These are phyloP conservation scores for Cryptocephalus moraei DNA, from an alignment of 2,888 invertebrate genomes.

Conservation along the genomic window DNA sequence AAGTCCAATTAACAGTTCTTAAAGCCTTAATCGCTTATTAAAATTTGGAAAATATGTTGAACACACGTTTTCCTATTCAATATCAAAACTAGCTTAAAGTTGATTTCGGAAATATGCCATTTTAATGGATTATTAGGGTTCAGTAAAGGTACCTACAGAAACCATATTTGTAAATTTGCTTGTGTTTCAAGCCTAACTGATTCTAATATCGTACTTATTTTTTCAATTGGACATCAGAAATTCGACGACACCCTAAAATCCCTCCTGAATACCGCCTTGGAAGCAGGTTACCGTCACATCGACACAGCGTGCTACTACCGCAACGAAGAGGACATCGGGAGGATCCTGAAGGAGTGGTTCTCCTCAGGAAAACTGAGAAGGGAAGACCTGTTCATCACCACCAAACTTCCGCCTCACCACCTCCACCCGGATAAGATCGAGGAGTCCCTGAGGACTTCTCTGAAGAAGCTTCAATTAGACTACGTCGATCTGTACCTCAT, in stretches of 20 bases:
- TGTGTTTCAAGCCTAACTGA: too few species aligned
- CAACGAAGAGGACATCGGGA: conserved; percentile 68
- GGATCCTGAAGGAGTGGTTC: conserved; percentile 61
- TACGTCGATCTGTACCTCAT: conserved; percentile 25
- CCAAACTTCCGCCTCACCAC: conserved; percentile 60
- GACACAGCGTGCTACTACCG: conserved; percentile 72
- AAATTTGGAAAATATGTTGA: too few species aligned
- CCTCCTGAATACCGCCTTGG: conserved; percentile 60
- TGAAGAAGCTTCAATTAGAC: conserved; percentile 20
- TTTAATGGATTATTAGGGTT: too few species aligned
- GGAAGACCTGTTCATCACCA: conserved; percentile 71
- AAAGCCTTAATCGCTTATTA: too few species aligned
- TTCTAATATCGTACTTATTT: too few species aligned
- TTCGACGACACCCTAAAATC: conserved; percentile 49
- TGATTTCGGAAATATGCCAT: too few species aligned
- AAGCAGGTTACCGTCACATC: conserved; percentile 73
- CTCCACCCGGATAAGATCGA: conserved; percentile 17
- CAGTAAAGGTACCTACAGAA: too few species aligned
- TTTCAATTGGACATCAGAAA: too few species aligned
- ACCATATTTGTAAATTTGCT: too few species aligned
- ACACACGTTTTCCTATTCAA: too few species aligned
- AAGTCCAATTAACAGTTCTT: too few species aligned
- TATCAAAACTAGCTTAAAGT: too few species aligned
- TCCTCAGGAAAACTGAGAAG: conserved; percentile 45
- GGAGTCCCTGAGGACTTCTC: conserved; percentile 18